phyloP scores from a whole-genome alignment of 2,888 invertebrate species.

The Apotomis turbidana region DNA sequence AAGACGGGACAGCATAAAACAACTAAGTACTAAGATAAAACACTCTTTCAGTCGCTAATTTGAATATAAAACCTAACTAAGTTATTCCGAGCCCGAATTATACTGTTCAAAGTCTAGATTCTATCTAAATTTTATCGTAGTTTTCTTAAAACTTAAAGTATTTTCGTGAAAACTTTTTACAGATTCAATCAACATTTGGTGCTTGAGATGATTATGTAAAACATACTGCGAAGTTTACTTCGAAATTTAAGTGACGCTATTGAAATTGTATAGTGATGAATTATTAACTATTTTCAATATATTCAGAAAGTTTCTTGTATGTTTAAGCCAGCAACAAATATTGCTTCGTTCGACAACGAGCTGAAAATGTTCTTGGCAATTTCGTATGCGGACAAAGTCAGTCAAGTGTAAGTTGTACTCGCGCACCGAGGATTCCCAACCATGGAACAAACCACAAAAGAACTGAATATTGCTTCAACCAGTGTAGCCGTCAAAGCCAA shows the following conservation, averaged over 20 bases:
- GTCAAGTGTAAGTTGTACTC: too few relatives aligned
- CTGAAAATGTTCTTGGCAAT: too few relatives aligned
- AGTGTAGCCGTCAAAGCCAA: too few relatives aligned
- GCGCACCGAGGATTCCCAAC: too few relatives aligned
- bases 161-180: slow-evolving; percentile 14
- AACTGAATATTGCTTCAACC: too few relatives aligned
- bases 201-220: slow-evolving; percentile 19
- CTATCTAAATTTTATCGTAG: slow-evolving; percentile 1
- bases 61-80: slow-evolving; percentile 20
- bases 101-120: slow-evolving; percentile 8
- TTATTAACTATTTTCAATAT: neutral
- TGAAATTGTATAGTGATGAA: neutral
- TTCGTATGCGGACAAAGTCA: too few relatives aligned
- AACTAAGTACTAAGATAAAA: slow-evolving; percentile 1
- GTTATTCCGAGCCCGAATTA: slow-evolving; percentile 7
- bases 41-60: neutral
- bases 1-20: slow-evolving; percentile 8
- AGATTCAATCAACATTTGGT: slow-evolving; percentile 13
- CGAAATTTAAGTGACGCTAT: neutral
- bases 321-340: too few relatives aligned
- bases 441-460: too few relatives aligned
- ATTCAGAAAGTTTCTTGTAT: too few relatives aligned
- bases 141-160: slow-evolving; percentile 14
- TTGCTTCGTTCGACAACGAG: too few relatives aligned
- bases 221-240: slow-evolving; percentile 7